phyloP scores from a whole-genome alignment of 2,797 vertebrate species.

The Protosalanx chinensis region DNA sequence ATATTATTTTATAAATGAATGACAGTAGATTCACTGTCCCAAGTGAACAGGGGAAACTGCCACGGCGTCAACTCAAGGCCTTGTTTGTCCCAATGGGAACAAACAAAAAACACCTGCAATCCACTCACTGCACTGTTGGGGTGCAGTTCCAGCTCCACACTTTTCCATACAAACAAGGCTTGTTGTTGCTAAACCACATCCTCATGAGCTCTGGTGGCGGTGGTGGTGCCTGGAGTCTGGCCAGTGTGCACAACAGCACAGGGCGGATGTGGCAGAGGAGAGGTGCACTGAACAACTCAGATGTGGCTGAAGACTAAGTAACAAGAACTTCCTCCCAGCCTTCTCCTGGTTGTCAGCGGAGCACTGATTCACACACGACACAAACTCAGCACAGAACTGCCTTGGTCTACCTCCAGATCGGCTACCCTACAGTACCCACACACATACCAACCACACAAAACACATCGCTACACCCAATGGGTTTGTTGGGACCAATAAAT shows the following conservation, averaged over 20 bases:
- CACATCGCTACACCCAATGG: background rate
- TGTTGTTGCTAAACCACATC: constrained; percentile 39
- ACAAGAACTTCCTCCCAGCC: constrained; percentile 71
- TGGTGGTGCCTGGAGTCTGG: constrained; percentile 35
- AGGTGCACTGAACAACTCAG: constrained; percentile 52
- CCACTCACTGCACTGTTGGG: too few species aligned
- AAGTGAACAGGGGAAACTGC: too few species aligned
- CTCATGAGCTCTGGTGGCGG: constrained; percentile 17
- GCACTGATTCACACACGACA: constrained; percentile 76
- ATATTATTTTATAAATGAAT: too few species aligned
- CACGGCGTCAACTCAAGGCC: background rate
- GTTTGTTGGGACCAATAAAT: background rate
- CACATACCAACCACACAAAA: constrained; percentile 32
- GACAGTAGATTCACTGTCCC: background rate
- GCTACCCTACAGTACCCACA: constrained; percentile 26
- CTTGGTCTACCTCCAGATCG: background rate
- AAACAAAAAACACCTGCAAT: constrained; percentile 8
- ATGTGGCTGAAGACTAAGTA: constrained; percentile 74
- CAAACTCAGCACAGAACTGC: constrained; percentile 48
- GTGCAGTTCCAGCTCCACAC: too few species aligned
- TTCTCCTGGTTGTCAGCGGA: constrained; percentile 58
- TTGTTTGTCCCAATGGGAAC: background rate
- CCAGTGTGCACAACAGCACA: constrained; percentile 21
- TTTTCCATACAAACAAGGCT: too few species aligned
- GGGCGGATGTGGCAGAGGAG: constrained; percentile 68